Conservation (phyloP, 2,888 invertebrate species). For the Xylota sylvarum region DNA sequence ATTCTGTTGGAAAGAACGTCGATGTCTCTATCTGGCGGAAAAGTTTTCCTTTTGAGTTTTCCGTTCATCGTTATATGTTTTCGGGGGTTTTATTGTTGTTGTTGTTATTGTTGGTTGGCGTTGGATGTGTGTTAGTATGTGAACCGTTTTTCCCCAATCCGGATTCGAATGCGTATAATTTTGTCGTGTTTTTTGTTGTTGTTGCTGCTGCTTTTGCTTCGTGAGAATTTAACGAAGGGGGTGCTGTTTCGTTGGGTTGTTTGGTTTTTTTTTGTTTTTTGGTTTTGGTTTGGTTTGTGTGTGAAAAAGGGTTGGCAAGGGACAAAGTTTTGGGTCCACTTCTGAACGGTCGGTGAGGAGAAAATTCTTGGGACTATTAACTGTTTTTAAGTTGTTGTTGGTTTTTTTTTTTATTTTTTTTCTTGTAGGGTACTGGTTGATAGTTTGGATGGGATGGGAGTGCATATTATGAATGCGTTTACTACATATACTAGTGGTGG, state of each 20-base stretch:
- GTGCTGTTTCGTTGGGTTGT: constrained; percentile 41
- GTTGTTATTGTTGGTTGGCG: neutral
- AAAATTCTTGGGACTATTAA: constrained; percentile 46
- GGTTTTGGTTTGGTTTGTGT: too few relatives aligned
- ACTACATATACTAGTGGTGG: neutral
- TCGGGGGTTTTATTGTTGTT: constrained; percentile 21
- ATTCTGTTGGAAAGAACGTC: constrained; percentile 75
- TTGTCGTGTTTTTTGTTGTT: neutral
- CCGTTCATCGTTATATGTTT: constrained; percentile 38
- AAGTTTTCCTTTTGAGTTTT: constrained; percentile 80
- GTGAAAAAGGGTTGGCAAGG: constrained; percentile 16
- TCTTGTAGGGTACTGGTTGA: neutral
- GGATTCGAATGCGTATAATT: constrained; percentile 42
- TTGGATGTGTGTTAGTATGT: neutral
- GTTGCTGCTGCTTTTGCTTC: constrained; percentile 44
- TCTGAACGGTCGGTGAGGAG: neutral
- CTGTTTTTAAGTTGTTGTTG: constrained; percentile 14
- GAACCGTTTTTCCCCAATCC: constrained; percentile 58
- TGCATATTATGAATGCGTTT: constrained; percentile 53
- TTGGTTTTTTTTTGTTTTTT: neutral
- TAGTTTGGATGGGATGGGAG: constrained; percentile 25
- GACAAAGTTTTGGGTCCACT: constrained; percentile 2
- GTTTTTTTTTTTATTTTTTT: neutral
- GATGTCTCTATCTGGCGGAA: constrained; percentile 82
- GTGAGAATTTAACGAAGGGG: constrained; percentile 50